A percentile compares a stretch with the other conserved stretches of the same genome.
These are phyloP conservation scores for Tragelaphus imberbis DNA, from an alignment of 2,113 vertebrate genomes.

Conservation along the genomic window DNA sequence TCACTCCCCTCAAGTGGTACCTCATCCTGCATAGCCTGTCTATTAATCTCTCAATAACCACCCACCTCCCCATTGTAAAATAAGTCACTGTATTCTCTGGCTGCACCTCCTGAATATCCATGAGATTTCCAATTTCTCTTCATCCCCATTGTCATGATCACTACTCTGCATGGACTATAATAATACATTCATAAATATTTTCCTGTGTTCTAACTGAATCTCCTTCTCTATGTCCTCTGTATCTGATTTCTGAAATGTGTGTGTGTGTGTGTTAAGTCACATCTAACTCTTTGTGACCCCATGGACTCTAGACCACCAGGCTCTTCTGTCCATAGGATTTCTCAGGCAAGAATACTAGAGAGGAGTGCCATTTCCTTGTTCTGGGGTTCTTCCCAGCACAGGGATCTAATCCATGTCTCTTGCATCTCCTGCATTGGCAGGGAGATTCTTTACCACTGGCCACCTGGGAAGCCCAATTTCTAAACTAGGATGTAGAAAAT, in stretches of 20 bases:
- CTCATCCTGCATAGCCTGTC: too few relatives aligned
- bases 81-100: background rate
- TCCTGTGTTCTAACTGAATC: background rate
- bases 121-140: background rate
- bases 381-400: background rate
- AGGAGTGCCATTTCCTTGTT: background rate
- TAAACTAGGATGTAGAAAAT: background rate
- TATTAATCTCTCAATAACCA: background rate
- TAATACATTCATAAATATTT: background rate
- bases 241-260: background rate
- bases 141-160: accelerated
- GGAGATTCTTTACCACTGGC: background rate
- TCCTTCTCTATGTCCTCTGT: background rate
- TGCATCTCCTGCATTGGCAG: background rate
- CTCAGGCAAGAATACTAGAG: background rate
- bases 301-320: background rate
- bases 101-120: background rate
- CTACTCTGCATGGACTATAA: background rate
- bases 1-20: background rate
- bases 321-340: background rate
- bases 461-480: background rate
- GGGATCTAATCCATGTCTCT: background rate
- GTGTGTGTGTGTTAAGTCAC: background rate
- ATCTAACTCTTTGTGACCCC: background rate
- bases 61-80: background rate